Evolutionary conservation across 2,888 invertebrate genomes (phyloP), one percentile per base, ranked within the genome.

Genomic region (Lapara coniferarum): DNA sequence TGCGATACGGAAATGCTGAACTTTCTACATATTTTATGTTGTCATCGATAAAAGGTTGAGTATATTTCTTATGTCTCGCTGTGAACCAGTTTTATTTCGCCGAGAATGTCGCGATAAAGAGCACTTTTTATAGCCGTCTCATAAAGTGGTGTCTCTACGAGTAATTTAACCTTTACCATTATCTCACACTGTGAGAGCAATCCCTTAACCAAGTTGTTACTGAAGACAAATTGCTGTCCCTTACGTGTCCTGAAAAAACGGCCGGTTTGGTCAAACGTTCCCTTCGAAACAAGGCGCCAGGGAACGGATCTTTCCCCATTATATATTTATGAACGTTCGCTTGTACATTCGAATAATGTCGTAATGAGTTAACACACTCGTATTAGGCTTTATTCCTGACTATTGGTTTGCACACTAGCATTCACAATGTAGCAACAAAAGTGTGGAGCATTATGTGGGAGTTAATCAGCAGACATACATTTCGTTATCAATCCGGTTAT

Each of bases 101-200:
- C 70, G 74, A 75, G 75, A 80, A 82, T 82, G 83, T 84, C 76
- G 77, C 82, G 77, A 84, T 87, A 89, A 86, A 85, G 80, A 83
- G 81, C 79, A 77, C 74, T 81, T 84, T 88, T 91, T 90, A 88
- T 82, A 77, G 84, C 76, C 77, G 69, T 70, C 76, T 75, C 81
- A 82, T 89, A 89, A 91, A 89, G 78, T 81, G 78, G 74, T 81
- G 78, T 82, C 74, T 82, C 78, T 84, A 80, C 79, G 80, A 83
- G 85, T 83, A 85, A 86, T 84, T 81, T 85, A 88, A 89, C 88
- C 87, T 90, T 90, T 90, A 79, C 73, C 79, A 78, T 82, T 84
- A 85, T 80, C 77, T 79, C 74, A 75, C 76, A 82, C 78, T 82
- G 75, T 44, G 74, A 76, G 81, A 82, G 76, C 78, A 79, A 81